These are phyloP conservation scores for Thunnus maccoyii DNA, from an alignment of 2,113 vertebrate species.

Conservation along the genomic window DNA sequence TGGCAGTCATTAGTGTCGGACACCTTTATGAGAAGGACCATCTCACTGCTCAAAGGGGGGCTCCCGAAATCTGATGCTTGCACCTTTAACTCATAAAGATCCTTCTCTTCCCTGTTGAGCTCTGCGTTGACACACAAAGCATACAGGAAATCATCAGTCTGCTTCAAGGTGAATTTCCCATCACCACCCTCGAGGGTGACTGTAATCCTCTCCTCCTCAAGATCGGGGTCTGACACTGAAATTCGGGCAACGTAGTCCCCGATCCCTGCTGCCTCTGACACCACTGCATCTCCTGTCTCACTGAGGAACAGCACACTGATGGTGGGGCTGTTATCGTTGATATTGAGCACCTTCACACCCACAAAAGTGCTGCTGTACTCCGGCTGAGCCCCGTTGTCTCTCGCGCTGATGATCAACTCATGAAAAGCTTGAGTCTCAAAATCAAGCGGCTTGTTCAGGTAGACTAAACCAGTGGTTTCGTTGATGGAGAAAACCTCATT, in stretches of 20 bases:
- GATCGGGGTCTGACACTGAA: constrained; percentile 91
- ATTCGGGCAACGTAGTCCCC: constrained; percentile 92
- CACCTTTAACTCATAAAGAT: constrained; percentile 87
- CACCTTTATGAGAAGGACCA: constrained; percentile 84
- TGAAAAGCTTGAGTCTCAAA: constrained; percentile 88
- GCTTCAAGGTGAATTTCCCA: constrained; percentile 83
- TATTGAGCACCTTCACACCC: constrained; percentile 87
- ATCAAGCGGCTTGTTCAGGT: constrained; percentile 87
- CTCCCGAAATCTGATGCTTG: constrained; percentile 87
- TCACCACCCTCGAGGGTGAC: constrained; percentile 83
- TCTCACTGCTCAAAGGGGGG: constrained; percentile 85
- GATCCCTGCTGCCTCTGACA: constrained; percentile 87
- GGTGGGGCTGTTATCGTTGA: constrained; percentile 92
- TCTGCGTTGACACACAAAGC: constrained; percentile 87
- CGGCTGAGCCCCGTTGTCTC: constrained; percentile 88
- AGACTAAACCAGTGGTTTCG: constrained; percentile 85
- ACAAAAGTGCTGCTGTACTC: constrained; percentile 89
- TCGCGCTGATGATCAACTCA: constrained; percentile 89
- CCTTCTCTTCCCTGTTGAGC: constrained; percentile 88
- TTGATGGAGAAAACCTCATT: constrained; percentile 86
- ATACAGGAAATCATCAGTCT: constrained; percentile 85
- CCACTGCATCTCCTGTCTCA: constrained; percentile 84
- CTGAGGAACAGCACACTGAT: constrained; percentile 90
- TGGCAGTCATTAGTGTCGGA: constrained; percentile 89
- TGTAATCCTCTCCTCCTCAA: constrained; percentile 63